A percentile compares a stretch with the other conserved stretches of the same genome.
phyloP scores from a whole-genome alignment of 2,113 vertebrate genomes.

The Columbina picui region DNA sequence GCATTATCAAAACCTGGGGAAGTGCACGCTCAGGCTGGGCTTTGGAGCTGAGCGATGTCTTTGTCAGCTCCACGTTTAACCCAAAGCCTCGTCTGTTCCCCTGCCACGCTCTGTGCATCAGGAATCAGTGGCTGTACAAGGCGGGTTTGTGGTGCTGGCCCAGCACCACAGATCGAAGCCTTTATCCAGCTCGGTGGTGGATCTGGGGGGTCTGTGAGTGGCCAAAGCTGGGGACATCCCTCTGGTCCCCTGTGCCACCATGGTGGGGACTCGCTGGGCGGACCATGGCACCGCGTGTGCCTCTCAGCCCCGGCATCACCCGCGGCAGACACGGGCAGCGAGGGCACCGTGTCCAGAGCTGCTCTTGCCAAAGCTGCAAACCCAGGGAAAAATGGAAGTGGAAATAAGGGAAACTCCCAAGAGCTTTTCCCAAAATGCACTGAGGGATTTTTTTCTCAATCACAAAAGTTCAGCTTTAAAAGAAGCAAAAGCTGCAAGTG shows the following conservation, averaged over 20 bases:
- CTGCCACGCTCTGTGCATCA: rapidly evolving
- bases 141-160: no score
- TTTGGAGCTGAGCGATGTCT: not conserved
- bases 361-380: not conserved
- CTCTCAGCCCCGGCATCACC: not conserved
- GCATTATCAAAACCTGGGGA: not conserved
- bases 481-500: not conserved
- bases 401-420: not conserved
- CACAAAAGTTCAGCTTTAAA: not conserved
- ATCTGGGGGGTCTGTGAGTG: rapidly evolving
- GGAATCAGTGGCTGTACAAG: not conserved
- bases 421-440: not conserved
- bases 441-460: rapidly evolving
- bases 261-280: not conserved
- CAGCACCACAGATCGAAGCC: not conserved
- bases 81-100: not conserved
- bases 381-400: not conserved
- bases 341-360: not conserved
- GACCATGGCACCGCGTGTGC: rapidly evolving
- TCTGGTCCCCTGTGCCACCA: rapidly evolving
- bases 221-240: not conserved
- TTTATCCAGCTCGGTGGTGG: not conserved
- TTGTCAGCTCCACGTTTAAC: not conserved
- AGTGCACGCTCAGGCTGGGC: not conserved
- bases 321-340: not conserved